Evolutionary conservation across 1,140 invertebrate genomes (phyloP).

Genomic region (Mamestra configurata): DNA sequence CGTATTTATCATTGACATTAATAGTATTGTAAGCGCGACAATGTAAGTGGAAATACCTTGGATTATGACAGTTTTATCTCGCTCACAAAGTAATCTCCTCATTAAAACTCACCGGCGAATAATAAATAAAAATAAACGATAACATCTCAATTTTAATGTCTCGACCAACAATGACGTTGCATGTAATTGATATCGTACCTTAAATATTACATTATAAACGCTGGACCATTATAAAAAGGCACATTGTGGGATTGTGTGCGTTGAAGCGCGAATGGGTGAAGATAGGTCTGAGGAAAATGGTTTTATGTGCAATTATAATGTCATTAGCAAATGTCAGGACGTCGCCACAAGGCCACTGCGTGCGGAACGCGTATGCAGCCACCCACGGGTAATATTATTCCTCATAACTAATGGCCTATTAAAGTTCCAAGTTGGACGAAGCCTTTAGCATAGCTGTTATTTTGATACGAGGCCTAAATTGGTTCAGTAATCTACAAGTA

Average conservation of each 20-base stretch:
- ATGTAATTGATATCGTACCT: constrained; percentile 49
- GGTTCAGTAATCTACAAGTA: constrained; percentile 47
- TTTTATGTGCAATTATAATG: constrained; percentile 60
- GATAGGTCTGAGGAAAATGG: constrained; percentile 46
- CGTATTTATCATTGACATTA: constrained; percentile 49
- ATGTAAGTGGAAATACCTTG: constrained; percentile 46
- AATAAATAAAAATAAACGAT: constrained; percentile 47
- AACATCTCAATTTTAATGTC: constrained; percentile 51
- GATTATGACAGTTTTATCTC: constrained; percentile 50
- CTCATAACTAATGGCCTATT: constrained; percentile 41
- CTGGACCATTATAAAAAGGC: constrained; percentile 29
- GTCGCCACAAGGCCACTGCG: constrained; percentile 55
- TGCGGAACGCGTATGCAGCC: constrained; percentile 46
- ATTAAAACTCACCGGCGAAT: constrained; percentile 37
- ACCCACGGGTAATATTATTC: constrained; percentile 45
- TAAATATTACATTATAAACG: constrained; percentile 36
- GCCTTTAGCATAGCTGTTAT: constrained; percentile 39
- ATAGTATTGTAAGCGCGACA: constrained; percentile 48
- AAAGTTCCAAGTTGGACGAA: constrained; percentile 40
- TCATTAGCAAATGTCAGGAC: constrained; percentile 65
- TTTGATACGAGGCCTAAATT: constrained; percentile 47
- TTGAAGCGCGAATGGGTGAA: neutral
- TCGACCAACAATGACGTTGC: constrained; percentile 34
- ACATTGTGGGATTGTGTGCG: constrained; percentile 21
- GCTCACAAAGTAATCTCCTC: constrained; percentile 42